A percentile compares a stretch with the other conserved stretches of the same genome.
Evolutionary conservation across 2,888 invertebrate genomes (phyloP).

Genomic region (Lamproptera curius): DNA sequence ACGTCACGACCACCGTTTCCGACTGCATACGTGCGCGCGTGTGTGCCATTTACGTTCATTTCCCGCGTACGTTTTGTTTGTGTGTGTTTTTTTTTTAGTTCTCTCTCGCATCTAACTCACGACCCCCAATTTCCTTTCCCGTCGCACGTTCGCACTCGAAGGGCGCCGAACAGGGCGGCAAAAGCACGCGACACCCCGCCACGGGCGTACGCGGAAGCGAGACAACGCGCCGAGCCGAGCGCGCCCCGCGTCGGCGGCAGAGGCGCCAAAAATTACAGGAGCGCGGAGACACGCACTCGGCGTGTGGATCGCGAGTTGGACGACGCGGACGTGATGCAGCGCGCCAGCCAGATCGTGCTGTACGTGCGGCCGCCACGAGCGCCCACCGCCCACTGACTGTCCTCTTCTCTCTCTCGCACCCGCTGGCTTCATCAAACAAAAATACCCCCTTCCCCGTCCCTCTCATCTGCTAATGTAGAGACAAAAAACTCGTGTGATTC

Average conservation of each 20-base stretch:
- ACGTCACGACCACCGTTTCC: slow-evolving; percentile 26
- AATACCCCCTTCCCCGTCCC: neutral
- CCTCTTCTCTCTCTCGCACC: slow-evolving; percentile 42
- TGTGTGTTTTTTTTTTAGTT: slow-evolving; percentile 34
- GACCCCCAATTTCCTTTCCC: slow-evolving; percentile 42
- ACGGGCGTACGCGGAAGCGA: slow-evolving; percentile 40
- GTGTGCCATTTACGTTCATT: neutral
- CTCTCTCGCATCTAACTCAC: slow-evolving; percentile 34
- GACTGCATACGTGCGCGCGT: neutral
- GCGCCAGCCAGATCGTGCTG: slow-evolving; percentile 93
- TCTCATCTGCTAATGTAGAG: too few relatives aligned
- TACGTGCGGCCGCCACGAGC: slow-evolving; percentile 71
- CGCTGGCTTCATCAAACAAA: slow-evolving; percentile 59
- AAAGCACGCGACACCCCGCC: slow-evolving; percentile 42
- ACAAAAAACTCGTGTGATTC: too few relatives aligned
- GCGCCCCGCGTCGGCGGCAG: slow-evolving; percentile 51
- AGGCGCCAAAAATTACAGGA: slow-evolving; percentile 62
- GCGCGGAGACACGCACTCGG: slow-evolving; percentile 68
- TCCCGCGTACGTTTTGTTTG: neutral
- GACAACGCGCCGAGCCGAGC: slow-evolving; percentile 37
- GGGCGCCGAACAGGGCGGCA: slow-evolving; percentile 55
- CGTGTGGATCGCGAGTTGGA: slow-evolving; percentile 80
- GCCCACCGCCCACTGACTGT: slow-evolving; percentile 23
- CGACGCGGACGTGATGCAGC: slow-evolving; percentile 89
- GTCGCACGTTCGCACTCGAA: slow-evolving; percentile 28